A percentile compares a stretch with the other conserved stretches of the same genome.
Evolutionary conservation across 1,140 invertebrate species (phyloP).

Genomic region (Psilanteris sp.): DNA sequence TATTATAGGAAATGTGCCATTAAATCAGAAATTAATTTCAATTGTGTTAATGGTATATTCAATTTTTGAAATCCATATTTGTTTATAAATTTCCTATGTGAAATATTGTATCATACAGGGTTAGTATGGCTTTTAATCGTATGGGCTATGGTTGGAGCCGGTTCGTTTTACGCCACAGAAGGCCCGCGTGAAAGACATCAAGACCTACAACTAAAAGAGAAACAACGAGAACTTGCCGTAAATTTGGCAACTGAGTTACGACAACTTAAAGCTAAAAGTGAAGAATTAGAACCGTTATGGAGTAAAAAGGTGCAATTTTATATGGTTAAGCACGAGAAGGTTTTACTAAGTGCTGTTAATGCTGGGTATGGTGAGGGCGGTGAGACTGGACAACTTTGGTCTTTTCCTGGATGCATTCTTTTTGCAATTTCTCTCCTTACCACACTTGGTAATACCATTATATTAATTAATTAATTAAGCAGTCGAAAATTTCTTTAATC

Average conservation of each 20-base stretch:
- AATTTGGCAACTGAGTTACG: slow-evolving; percentile 80
- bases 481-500: too few species aligned
- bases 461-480: too few species aligned
- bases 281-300: slow-evolving; percentile 78
- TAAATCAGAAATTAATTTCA: too few species aligned
- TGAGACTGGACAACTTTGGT: slow-evolving; percentile 81
- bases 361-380: slow-evolving; percentile 81
- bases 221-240: slow-evolving; percentile 80
- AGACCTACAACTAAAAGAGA: slow-evolving; percentile 76
- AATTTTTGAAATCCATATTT: too few species aligned
- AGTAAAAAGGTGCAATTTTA: slow-evolving; percentile 80
- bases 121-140: slow-evolving; percentile 79
- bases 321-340: slow-evolving; percentile 79
- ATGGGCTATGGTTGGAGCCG: slow-evolving; percentile 82
- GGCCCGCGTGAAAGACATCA: slow-evolving; percentile 81
- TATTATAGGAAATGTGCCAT: too few species aligned
- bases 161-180: slow-evolving; percentile 82
- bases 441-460: slow-evolving; percentile 83
- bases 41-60: too few species aligned
- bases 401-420: slow-evolving; percentile 82
- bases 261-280: slow-evolving; percentile 74
- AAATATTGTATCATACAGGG: too few species aligned
- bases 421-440: slow-evolving; percentile 83
- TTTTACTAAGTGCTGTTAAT: slow-evolving; percentile 80
- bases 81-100: too few species aligned